Evolutionary conservation across 1,140 invertebrate species (phyloP), one percentile per base, ranked within the genome.

Genomic region (Harpegnathos saltator): DNA sequence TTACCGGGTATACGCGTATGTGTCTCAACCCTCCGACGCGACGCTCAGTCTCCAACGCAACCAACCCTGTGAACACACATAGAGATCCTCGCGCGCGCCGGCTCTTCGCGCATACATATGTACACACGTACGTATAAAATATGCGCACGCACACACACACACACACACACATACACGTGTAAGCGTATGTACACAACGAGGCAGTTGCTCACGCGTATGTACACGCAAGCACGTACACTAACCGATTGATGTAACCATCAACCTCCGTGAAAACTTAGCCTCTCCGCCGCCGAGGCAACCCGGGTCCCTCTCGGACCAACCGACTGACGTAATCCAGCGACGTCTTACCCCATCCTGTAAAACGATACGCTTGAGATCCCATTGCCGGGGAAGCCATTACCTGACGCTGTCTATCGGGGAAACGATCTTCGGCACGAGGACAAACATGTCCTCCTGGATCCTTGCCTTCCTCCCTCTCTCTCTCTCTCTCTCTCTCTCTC

Each of bases 1-100:
- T 94, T 94, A 93, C 93, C 90, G 91, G 91, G 91, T 91, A 89
- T 91, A 92, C 90, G 91, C 92, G 90, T 87, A 86, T 83, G 33
- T 26, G 86, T 80, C 66, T 77, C 78, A 82, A 80, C 84, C 87
- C 89, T 82, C 77, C 54, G 61, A 73, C 74, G 74, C 74, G 74
- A 77, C 81, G 56, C 56, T 68, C 56, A 73, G 85, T 86, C 90
- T 88, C 77, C 72, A 90, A 85, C 83, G 84, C 82, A 83, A 61
- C 83, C 85, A 52, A 75, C 68, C 66, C 78, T 78, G 22, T 58
- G 26, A 65, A 78, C 69, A 62, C 22, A 48, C 62, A 74, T 52
- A 54, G n/a, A 74, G 62, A 50, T 74, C n/a, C 65, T 1, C 38
- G 7, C 38, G 38, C 38, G 19, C 78, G 14, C 56, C 71, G n/a